phyloP scores from a whole-genome alignment of 2,797 vertebrate species.

The Dermochelys coriacea region DNA sequence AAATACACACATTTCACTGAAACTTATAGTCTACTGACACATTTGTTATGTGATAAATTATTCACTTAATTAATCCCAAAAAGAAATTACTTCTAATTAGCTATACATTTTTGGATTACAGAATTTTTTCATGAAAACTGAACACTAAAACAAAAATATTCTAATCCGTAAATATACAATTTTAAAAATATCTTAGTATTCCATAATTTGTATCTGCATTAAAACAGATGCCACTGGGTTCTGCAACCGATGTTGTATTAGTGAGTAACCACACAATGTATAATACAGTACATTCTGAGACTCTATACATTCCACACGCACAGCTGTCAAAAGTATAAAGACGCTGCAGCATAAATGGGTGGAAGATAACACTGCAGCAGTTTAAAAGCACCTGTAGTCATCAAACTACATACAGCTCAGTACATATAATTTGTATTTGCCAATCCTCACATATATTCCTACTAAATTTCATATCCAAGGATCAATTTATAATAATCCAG shows the following conservation, averaged over 20 bases:
- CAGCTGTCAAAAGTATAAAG: background rate
- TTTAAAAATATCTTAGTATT: background rate
- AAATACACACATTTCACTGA: background rate
- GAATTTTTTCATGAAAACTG: background rate
- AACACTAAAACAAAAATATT: background rate
- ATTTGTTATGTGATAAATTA: background rate
- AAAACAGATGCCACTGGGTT: background rate
- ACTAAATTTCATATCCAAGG: background rate
- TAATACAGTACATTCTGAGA: background rate
- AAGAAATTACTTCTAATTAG: constrained; percentile 17
- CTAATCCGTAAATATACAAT: background rate
- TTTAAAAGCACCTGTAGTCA: constrained; percentile 15
- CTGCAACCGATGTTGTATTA: background rate
- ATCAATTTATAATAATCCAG: background rate
- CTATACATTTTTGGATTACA: background rate
- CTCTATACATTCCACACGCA: background rate
- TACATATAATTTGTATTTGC: background rate
- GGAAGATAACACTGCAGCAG: accelerated
- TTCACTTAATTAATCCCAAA: background rate
- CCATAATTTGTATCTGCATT: background rate
- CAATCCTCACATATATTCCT: background rate
- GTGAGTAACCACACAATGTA: background rate
- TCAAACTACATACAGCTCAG: background rate
- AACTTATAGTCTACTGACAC: background rate
- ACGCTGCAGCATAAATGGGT: background rate